These are phyloP conservation scores for Tromatobia lineatoria DNA, from an alignment of 2,888 invertebrate genomes.

Conservation along the genomic window DNA sequence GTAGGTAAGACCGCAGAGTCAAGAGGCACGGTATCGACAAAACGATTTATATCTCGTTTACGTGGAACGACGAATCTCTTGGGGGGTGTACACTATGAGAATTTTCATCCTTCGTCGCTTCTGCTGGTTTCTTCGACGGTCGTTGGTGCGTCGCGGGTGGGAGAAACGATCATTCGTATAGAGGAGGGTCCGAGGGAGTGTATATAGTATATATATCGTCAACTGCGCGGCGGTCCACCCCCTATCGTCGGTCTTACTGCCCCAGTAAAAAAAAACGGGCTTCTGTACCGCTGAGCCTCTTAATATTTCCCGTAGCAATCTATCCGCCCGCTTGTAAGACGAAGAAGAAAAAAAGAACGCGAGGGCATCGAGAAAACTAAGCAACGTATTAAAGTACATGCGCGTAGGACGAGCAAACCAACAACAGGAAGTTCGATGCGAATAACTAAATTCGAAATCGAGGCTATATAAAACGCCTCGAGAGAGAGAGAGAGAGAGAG, in stretches of 20 bases:
- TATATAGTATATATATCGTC: neutral
- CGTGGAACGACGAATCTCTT: constrained; percentile 40
- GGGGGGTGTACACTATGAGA: constrained; percentile 1
- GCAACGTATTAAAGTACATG: constrained; percentile 30
- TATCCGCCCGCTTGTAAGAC: neutral
- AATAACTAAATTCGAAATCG: constrained; percentile 21
- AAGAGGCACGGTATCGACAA: constrained; percentile 36
- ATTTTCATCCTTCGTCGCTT: constrained; percentile 18
- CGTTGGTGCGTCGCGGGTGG: neutral
- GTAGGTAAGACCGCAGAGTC: constrained; percentile 1
- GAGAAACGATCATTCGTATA: constrained; percentile 21
- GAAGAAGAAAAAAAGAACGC: neutral
- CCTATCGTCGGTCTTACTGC: constrained; percentile 10
- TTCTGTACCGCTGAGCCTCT: constrained; percentile 2
- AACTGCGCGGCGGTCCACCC: neutral
- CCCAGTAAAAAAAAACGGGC: constrained; percentile 39
- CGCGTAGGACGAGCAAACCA: constrained; percentile 38
- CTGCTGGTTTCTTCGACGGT: neutral
- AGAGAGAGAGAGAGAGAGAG: too few species aligned
- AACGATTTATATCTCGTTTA: constrained; percentile 54
- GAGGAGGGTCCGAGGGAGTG: constrained; percentile 14
- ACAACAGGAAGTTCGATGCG: constrained; percentile 18
- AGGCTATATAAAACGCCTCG: constrained; percentile 1
- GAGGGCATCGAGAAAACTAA: neutral
- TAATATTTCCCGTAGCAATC: constrained; percentile 24